These are phyloP conservation scores for Papilio helenus DNA, from an alignment of 1,140 invertebrate genomes.

Conservation along the genomic window DNA sequence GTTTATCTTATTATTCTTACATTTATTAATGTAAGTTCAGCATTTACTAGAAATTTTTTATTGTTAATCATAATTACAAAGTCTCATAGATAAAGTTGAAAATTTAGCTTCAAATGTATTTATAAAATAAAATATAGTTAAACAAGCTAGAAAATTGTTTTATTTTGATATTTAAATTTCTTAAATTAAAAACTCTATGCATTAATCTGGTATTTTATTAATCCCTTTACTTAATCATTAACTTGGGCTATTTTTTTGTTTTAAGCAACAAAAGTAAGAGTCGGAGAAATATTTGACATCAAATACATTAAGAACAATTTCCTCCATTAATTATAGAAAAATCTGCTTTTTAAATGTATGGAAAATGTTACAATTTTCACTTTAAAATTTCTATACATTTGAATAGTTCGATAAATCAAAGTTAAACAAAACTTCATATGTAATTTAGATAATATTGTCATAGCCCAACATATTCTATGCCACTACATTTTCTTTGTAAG, in stretches of 20 bases:
- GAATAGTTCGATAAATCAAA: background rate
- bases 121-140: background rate
- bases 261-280: too few species aligned
- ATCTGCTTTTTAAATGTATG: constrained; percentile 1
- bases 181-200: constrained; percentile 4
- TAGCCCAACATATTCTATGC: too few species aligned
- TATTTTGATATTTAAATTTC: background rate
- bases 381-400: background rate
- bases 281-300: too few species aligned
- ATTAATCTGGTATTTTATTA: constrained; percentile 10
- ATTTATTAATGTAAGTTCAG: background rate
- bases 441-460: too few species aligned
- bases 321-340: too few species aligned
- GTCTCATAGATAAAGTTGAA: background rate
- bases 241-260: too few species aligned
- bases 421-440: too few species aligned
- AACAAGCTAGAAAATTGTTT: constrained; percentile 18
- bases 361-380: background rate
- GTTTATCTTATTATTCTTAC: background rate
- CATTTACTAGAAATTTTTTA: background rate
- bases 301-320: too few species aligned
- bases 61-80: background rate
- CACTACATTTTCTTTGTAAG: too few species aligned
- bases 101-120: constrained; percentile 1
- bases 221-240: background rate